Evolutionary conservation across 2,113 vertebrate genomes (phyloP), one percentile per base, ranked within the genome.

Genomic region (Erythrocebus patas): DNA sequence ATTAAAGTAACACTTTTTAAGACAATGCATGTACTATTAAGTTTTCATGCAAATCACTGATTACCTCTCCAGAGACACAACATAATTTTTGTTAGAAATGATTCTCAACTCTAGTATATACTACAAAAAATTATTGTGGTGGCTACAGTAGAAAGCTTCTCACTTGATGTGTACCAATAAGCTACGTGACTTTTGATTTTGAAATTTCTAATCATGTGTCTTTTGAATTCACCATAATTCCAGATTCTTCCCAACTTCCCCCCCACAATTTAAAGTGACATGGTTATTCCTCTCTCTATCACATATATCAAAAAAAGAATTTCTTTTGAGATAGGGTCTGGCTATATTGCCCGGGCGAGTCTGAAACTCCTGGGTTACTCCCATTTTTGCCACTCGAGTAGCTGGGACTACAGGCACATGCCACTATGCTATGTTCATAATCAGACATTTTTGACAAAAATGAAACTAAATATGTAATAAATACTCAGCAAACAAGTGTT

Each of bases 161-260:
- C 52, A 91, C 43, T 55, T 89, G 80, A 78, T 50, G 16, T 79
- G 48, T 92, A 48, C 50, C 57, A 92, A 94, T 92, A 76, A 38
- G 40, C 32, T 88, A 50, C 1, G 52, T 48, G 43, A 84, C 43
- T 75, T 96, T 55, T 93, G 45, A 93, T 82, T 93, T 87, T 95
- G 48, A 91, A 30, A 64, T 64, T 64, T 91, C 76, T 91, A 95
- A 78, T 18, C 27, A 87, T 7, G 3, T 89, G 22, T 78, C 70
- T 85, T 92, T 84, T 85, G 30, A 61, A 89, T 52, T 25, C 18
- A 61, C 8, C 32, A 45, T 76, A 96, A 86, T 93, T 82, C 59
- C 8, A 92, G 70, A 94, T 93, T 96, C 86, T 93, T 93, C 27
- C 52, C 68, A 83, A 59, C 40, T 81, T 84, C 76, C n/a, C n/a